phyloP scores from a whole-genome alignment of 35 echinoderm and acorn worm species.

The Ophioderma brevispina region DNA sequence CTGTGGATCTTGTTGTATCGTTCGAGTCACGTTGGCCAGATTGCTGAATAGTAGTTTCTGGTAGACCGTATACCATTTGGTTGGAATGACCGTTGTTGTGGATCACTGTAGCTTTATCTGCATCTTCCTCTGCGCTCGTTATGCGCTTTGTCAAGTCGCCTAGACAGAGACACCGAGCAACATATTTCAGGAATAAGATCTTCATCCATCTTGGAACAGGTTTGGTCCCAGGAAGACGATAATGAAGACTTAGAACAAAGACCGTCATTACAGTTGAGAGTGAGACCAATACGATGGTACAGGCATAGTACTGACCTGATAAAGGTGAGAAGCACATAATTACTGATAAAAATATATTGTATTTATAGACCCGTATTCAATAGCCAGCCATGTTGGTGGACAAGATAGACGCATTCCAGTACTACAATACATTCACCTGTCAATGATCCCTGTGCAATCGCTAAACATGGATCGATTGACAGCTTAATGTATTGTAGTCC shows the following conservation, averaged over 20 bases:
- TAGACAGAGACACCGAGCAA: constrained; percentile 63
- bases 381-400: no score
- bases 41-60: background rate
- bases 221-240: constrained; percentile 61
- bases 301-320: constrained; percentile 78
- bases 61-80: background rate
- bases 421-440: no score
- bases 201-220: constrained; percentile 64
- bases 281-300: constrained; percentile 74
- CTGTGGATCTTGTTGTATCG: background rate
- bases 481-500: no score
- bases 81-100: constrained; percentile 25
- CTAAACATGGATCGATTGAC: no score
- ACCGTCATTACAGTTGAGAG: constrained; percentile 78
- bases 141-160: background rate
- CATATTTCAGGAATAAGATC: constrained; percentile 44
- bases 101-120: background rate
- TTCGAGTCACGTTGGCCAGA: background rate
- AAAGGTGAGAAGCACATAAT: constrained; percentile 22
- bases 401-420: no score
- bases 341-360: background rate
- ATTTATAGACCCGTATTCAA: background rate
- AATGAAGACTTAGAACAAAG: constrained; percentile 78
- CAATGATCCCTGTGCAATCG: no score
- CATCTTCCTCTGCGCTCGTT: background rate